Conservation (phyloP, 2,888 invertebrate genomes). For the Ochropleura leucogaster region DNA sequence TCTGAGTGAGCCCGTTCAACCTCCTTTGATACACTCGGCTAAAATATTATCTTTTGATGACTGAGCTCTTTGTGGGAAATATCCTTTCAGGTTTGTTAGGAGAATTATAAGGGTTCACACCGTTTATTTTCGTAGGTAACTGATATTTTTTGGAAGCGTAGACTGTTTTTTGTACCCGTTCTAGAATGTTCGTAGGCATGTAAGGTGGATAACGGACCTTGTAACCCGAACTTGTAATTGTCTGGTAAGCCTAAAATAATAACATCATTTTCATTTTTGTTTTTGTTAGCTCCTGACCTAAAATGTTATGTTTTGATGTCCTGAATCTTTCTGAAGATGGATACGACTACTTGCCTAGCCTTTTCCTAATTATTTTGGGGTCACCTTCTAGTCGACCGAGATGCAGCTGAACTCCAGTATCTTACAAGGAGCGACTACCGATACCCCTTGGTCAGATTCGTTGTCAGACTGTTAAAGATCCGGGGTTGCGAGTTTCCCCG, state of each 20-base stretch:
- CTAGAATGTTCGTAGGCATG: neutral
- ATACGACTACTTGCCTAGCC: too few relatives aligned
- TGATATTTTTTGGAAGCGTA: slow-evolving; percentile 5
- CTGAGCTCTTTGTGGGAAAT: slow-evolving; percentile 32
- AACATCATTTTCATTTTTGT: neutral
- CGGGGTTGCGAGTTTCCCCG: too few relatives aligned
- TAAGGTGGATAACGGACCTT: neutral
- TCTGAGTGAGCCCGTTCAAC: slow-evolving; percentile 10
- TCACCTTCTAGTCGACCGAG: too few relatives aligned
- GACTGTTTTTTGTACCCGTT: neutral
- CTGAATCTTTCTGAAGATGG: too few relatives aligned
- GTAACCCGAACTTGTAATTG: neutral
- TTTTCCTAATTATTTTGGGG: too few relatives aligned
- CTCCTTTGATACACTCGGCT: slow-evolving; percentile 34
- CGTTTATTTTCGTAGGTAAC: slow-evolving; percentile 24
- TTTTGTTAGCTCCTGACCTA: neutral
- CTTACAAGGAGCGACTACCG: too few relatives aligned
- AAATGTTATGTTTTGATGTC: neutral
- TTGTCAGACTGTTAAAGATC: too few relatives aligned
- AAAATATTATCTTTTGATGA: slow-evolving; percentile 52
- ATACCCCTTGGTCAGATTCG: too few relatives aligned
- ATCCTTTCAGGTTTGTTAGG: slow-evolving; percentile 36
- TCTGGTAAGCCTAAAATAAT: neutral
- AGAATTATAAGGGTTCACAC: slow-evolving; percentile 25
- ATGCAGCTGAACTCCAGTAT: too few relatives aligned